phyloP scores from a whole-genome alignment of 2,888 invertebrate genomes.

The Glaucopsyche alexis region DNA sequence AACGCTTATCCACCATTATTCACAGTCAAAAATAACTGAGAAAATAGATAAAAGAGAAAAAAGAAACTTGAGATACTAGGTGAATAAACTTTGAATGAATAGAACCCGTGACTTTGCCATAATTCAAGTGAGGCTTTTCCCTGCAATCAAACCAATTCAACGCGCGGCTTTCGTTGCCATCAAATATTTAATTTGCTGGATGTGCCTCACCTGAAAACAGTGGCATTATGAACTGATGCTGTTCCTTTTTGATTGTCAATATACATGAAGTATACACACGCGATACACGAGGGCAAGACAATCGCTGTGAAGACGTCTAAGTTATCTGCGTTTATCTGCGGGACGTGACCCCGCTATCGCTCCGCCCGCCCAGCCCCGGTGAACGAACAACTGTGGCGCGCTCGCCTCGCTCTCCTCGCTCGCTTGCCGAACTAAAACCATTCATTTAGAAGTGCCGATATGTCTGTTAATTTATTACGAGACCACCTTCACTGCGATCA shows the following conservation, averaged over 20 bases:
- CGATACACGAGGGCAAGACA: constrained; percentile 49
- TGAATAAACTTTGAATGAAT: too few relatives aligned
- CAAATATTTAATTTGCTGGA: too few relatives aligned
- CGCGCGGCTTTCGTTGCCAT: too few relatives aligned
- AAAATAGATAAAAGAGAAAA: background rate
- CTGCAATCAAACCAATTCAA: too few relatives aligned
- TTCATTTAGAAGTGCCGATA: constrained; percentile 71
- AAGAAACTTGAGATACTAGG: too few relatives aligned
- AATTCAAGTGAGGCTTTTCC: too few relatives aligned
- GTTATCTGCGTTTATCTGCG: constrained; percentile 71
- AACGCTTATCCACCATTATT: background rate
- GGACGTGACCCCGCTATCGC: constrained; percentile 76
- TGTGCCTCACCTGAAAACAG: too few relatives aligned
- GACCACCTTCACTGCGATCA: constrained; percentile 73
- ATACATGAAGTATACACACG: constrained; percentile 9
- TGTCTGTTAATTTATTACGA: constrained; percentile 66
- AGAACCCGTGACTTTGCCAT: too few relatives aligned
- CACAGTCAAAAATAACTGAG: background rate
- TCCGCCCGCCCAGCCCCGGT: constrained; percentile 66
- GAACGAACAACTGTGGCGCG: constrained; percentile 4
- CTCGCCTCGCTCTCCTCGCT: background rate
- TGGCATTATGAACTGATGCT: background rate
- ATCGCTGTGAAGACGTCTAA: constrained; percentile 63
- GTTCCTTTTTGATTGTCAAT: background rate
- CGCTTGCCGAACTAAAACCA: constrained; percentile 53